Conservation (phyloP, 2,113 vertebrate genomes). For the Larimichthys polyactis region DNA sequence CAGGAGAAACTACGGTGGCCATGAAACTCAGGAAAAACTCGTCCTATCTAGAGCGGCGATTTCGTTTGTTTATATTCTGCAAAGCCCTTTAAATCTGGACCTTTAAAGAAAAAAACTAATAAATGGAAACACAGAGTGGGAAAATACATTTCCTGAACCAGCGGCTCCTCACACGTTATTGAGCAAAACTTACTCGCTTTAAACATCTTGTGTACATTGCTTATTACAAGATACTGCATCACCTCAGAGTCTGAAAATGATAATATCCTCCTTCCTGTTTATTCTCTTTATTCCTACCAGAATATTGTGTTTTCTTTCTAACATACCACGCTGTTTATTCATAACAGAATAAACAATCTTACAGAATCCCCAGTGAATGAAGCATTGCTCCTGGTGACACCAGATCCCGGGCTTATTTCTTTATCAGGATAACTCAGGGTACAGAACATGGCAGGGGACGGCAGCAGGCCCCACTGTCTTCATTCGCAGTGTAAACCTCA, state of each 20-base stretch:
- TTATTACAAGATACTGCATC: not conserved
- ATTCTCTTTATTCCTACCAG: not conserved
- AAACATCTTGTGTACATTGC: not conserved
- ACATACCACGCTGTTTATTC: conserved; percentile 35
- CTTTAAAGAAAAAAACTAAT: too few species aligned
- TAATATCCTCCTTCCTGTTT: not conserved
- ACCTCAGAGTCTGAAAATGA: not conserved
- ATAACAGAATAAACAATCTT: conserved; percentile 25
- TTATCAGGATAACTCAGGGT: conserved; percentile 60
- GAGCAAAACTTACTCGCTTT: not conserved
- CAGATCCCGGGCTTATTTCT: conserved; percentile 54
- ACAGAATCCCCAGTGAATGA: conserved; percentile 18
- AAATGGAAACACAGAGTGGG: not conserved
- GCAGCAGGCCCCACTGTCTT: conserved; percentile 43
- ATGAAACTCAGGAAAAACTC: too few species aligned
- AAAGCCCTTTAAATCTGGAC: too few species aligned
- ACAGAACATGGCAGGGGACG: conserved; percentile 35
- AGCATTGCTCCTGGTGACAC: conserved; percentile 41
- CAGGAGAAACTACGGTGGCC: too few species aligned
- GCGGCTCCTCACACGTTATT: not conserved
- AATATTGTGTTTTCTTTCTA: conserved; percentile 12
- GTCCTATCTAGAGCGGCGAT: too few species aligned
- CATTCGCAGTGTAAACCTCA: conserved; percentile 33
- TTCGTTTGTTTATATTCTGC: too few species aligned
- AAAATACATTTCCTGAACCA: not conserved